phyloP scores from a whole-genome alignment of 2,113 vertebrate genomes.

The Trogon surrucura region DNA sequence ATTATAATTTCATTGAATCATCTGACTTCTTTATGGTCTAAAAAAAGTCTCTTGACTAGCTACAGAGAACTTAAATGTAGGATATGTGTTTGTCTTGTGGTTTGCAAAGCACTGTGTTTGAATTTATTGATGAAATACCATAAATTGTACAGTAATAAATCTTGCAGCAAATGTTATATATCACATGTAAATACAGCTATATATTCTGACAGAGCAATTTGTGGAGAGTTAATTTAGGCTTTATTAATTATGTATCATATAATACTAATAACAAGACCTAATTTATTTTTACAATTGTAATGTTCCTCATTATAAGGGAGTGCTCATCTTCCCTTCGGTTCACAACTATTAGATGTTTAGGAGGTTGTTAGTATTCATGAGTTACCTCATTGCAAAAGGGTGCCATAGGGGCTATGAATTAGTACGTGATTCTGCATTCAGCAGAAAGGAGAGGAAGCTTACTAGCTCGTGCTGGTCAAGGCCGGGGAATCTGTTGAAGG shows the following conservation, averaged over 20 bases:
- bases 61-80: neutral
- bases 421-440: conserved; percentile 14
- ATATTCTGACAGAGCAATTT: neutral
- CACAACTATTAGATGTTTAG: conserved; percentile 16
- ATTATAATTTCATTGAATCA: neutral
- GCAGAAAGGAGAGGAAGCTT: neutral
- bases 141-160: neutral
- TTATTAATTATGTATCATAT: conserved; percentile 1
- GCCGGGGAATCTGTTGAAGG: neutral
- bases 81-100: neutral
- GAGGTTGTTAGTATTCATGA: conserved; percentile 60
- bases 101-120: neutral
- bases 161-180: neutral
- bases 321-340: conserved; percentile 12
- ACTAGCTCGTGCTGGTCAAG: neutral
- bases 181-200: neutral
- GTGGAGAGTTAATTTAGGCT: conserved; percentile 43
- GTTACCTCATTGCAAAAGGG: conserved; percentile 27
- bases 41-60: neutral
- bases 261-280: neutral
- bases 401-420: neutral
- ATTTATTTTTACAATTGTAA: conserved; percentile 35
- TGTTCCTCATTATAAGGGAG: conserved; percentile 13
- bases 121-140: neutral
- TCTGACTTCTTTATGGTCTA: neutral